Percentiles rank a stretch among this genome's conserved stretches.
These are phyloP conservation scores for Gallinago nigripennis DNA, from an alignment of 2,797 vertebrate genomes.

Conservation along the genomic window DNA sequence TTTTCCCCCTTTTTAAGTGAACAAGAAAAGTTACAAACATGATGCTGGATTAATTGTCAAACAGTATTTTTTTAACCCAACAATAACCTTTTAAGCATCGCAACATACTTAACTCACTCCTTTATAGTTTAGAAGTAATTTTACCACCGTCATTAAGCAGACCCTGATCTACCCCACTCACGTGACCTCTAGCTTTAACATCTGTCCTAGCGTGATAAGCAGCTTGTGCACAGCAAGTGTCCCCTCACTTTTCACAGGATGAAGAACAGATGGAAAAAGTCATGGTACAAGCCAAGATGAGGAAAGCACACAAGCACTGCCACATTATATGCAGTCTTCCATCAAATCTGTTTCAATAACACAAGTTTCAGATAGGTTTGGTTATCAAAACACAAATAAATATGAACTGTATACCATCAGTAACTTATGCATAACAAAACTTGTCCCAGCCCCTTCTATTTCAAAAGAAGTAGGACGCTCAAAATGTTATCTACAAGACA, in stretches of 20 bases:
- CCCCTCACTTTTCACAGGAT: neutral
- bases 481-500: neutral
- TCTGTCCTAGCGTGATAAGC: neutral
- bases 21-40: neutral
- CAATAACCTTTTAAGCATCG: rapidly evolving
- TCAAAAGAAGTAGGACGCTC: neutral
- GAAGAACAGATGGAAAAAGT: conserved; percentile 25
- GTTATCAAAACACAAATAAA: neutral
- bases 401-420: neutral
- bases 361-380: neutral
- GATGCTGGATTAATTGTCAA: neutral
- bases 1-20: neutral
- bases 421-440: neutral
- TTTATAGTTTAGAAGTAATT: neutral
- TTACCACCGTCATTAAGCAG: neutral
- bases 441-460: neutral
- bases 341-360: neutral
- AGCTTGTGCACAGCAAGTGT: neutral
- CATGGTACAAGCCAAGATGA: neutral
- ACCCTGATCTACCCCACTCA: neutral
- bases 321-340: rapidly evolving
- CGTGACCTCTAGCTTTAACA: neutral
- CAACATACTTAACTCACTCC: neutral
- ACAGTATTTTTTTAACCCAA: neutral
- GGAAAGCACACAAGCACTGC: neutral